phyloP scores from a whole-genome alignment of 2,797 vertebrate genomes.

The Miichthys miiuy region DNA sequence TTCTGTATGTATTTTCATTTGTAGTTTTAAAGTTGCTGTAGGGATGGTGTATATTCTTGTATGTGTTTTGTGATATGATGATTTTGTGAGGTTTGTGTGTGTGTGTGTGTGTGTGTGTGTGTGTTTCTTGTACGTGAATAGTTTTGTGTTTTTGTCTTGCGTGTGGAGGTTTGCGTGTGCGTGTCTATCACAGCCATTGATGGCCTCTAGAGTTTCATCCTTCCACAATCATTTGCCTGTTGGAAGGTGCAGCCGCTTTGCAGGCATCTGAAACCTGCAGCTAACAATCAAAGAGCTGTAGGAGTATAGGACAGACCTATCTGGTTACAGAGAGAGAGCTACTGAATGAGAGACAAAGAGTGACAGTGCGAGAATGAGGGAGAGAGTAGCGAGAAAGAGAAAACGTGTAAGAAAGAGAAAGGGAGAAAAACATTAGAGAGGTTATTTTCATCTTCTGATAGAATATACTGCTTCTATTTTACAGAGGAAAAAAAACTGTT shows the following conservation, averaged over 20 bases:
- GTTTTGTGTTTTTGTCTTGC: neutral
- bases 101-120: neutral
- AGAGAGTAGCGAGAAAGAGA: slow-evolving; percentile 58
- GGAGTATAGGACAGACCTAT: slow-evolving; percentile 83
- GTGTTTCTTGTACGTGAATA: neutral
- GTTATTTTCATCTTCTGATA: slow-evolving; percentile 42
- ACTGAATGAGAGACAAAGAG: slow-evolving; percentile 80
- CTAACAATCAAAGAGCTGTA: slow-evolving; percentile 85
- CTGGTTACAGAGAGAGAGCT: slow-evolving; percentile 79
- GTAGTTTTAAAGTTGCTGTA: neutral
- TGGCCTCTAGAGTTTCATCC: slow-evolving; percentile 82
- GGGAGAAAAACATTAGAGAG: slow-evolving; percentile 49
- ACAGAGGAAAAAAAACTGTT: neutral
- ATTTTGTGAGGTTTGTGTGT: neutral
- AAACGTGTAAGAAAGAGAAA: slow-evolving; percentile 57
- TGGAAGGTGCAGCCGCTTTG: slow-evolving; percentile 81
- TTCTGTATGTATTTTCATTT: neutral
- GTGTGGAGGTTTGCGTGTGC: slow-evolving; percentile 21
- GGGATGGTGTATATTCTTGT: neutral
- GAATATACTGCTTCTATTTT: slow-evolving; percentile 28
- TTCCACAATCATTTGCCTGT: slow-evolving; percentile 85
- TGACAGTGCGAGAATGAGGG: slow-evolving; percentile 62
- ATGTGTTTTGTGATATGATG: neutral
- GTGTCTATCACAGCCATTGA: slow-evolving; percentile 68
- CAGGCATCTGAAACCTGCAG: slow-evolving; percentile 86